A percentile compares a stretch with the other conserved stretches of the same genome.
Evolutionary conservation across 2,888 invertebrate genomes (phyloP).

Genomic region (Leptothorax acervorum): DNA sequence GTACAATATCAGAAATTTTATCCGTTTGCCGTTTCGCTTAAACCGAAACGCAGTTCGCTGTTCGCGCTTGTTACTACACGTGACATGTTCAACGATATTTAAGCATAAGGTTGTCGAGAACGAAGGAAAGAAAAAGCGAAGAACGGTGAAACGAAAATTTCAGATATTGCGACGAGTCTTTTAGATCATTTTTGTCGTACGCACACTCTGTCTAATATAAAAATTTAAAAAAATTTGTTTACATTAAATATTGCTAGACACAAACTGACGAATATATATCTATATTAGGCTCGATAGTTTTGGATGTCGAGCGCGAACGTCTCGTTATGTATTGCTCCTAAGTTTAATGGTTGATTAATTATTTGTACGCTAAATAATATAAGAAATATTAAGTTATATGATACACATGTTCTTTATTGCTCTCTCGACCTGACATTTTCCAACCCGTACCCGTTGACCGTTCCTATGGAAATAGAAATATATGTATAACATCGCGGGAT

Average conservation of each 20-base stretch:
- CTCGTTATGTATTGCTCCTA: conserved; percentile 71
- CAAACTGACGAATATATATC: conserved; percentile 52
- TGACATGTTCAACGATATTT: not conserved
- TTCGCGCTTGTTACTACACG: not conserved
- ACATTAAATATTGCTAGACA: conserved; percentile 48
- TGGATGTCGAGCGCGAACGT: conserved; percentile 65
- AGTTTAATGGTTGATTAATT: conserved; percentile 81
- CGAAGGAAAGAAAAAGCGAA: conserved; percentile 15
- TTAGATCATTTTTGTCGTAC: conserved; percentile 29
- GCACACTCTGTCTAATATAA: conserved; percentile 41
- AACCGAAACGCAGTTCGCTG: too few species aligned
- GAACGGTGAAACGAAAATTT: conserved; percentile 7
- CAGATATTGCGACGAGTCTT: not conserved
- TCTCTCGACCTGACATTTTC: conserved; percentile 62
- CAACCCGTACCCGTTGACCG: not conserved
- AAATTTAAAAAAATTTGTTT: conserved; percentile 56
- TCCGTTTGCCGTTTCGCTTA: conserved; percentile 1
- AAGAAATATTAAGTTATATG: conserved; percentile 78
- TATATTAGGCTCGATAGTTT: conserved; percentile 54
- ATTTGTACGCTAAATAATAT: conserved; percentile 83
- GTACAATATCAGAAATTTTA: conserved; percentile 33
- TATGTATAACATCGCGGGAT: conserved; percentile 73
- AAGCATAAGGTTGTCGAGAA: not conserved
- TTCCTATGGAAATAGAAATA: conserved; percentile 69
- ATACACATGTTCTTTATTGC: conserved; percentile 59